phyloP scores from a whole-genome alignment of 2,113 vertebrate species.

The Cebidichthys violaceus region DNA sequence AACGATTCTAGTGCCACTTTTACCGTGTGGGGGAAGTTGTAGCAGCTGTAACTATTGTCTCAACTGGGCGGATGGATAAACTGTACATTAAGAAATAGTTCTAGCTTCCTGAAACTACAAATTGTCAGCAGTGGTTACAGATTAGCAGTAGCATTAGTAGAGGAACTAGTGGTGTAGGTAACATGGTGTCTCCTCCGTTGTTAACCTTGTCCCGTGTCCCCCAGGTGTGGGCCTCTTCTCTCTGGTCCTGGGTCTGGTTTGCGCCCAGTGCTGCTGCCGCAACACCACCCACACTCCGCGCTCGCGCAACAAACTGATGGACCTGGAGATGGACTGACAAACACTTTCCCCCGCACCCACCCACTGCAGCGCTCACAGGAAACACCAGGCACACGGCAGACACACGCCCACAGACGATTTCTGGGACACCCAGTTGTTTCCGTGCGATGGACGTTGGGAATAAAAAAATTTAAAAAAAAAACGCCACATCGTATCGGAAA shows the following conservation, averaged over 20 bases:
- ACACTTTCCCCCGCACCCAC: slow-evolving; percentile 67
- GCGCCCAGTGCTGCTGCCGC: slow-evolving; percentile 92
- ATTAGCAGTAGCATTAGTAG: background rate
- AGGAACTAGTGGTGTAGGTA: background rate
- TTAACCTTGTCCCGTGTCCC: background rate
- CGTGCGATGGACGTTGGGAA: slow-evolving; percentile 66
- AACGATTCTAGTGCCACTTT: background rate
- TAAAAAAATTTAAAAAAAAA: slow-evolving; percentile 24
- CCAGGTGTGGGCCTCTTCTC: slow-evolving; percentile 89
- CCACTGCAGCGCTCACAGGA: slow-evolving; percentile 70
- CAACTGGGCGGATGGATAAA: no score
- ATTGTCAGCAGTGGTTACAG: background rate
- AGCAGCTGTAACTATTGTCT: background rate
- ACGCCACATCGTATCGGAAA: background rate
- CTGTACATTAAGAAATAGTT: no score
- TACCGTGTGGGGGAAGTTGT: background rate
- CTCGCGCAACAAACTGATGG: slow-evolving; percentile 90
- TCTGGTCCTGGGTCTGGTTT: slow-evolving; percentile 93
- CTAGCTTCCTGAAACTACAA: no score
- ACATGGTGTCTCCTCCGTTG: background rate
- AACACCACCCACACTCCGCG: slow-evolving; percentile 87
- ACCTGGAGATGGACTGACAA: slow-evolving; percentile 95
- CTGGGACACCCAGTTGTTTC: slow-evolving; percentile 77
- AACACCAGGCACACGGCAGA: slow-evolving; percentile 53
- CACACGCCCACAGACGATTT: slow-evolving; percentile 66